Evolutionary conservation across 2,797 vertebrate genomes (phyloP).

Genomic region (Orientallactaga sibirica): DNA sequence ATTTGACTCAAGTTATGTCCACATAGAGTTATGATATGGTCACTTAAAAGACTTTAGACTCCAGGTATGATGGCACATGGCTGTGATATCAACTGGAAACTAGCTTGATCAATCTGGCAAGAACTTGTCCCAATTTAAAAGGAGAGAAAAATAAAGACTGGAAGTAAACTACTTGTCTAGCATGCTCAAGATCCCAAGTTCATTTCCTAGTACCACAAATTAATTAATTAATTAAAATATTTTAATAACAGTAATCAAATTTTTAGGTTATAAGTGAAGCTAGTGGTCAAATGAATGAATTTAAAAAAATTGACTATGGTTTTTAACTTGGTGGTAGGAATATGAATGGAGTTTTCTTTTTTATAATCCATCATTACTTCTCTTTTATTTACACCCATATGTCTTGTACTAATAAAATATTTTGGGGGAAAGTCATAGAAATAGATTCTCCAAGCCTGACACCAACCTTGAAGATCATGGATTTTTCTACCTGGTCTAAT

Average conservation of each 20-base stretch:
- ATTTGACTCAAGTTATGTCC: neutral
- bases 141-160: neutral
- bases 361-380: neutral
- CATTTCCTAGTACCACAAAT: neutral
- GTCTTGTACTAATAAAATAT: slow-evolving; percentile 31
- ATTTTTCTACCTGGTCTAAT: neutral
- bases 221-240: neutral
- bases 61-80: neutral
- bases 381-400: neutral
- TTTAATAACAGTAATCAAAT: slow-evolving; percentile 28
- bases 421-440: neutral
- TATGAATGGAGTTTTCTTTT: neutral
- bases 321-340: neutral
- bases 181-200: neutral
- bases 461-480: neutral
- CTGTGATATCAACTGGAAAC: neutral
- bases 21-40: neutral
- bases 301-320: neutral
- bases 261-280: neutral
- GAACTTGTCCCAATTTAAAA: neutral
- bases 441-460: neutral
- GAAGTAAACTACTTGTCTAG: neutral
- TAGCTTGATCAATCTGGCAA: neutral
- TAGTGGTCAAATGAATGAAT: neutral
- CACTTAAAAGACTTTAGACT: neutral